Evolutionary conservation across 2,113 vertebrate genomes (phyloP).

Genomic region (Chrysochloris asiatica): DNA sequence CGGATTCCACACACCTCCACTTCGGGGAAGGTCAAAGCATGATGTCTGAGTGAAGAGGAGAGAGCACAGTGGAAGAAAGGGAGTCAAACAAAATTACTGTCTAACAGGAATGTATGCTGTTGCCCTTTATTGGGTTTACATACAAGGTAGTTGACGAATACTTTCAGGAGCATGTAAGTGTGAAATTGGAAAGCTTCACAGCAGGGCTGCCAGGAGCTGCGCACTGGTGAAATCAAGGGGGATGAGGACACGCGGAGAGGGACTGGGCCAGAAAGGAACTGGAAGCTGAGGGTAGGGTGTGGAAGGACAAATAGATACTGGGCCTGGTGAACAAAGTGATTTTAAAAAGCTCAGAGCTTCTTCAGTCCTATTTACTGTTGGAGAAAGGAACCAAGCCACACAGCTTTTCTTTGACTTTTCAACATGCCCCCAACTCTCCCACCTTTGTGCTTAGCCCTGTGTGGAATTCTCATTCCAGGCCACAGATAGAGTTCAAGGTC

Average conservation of each 20-base stretch:
- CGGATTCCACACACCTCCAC: neutral
- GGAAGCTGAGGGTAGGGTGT: neutral
- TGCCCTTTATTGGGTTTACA: constrained; percentile 74
- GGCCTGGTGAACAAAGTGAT: neutral
- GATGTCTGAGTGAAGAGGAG: constrained; percentile 8
- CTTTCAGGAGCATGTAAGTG: constrained; percentile 71
- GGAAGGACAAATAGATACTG: neutral
- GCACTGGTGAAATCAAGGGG: neutral
- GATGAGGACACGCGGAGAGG: neutral
- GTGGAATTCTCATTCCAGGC: neutral
- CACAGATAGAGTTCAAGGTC: neutral
- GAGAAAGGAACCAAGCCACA: neutral
- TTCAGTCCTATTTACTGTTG: neutral
- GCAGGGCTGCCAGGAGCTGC: constrained; percentile 22
- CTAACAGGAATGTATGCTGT: constrained; percentile 11
- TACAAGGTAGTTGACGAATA: constrained; percentile 62
- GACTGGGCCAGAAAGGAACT: no score
- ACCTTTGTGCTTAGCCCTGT: neutral
- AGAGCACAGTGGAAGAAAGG: neutral
- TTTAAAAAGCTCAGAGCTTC: constrained; percentile 16
- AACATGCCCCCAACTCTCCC: neutral
- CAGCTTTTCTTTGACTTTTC: neutral
- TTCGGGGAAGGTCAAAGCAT: neutral
- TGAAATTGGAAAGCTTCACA: constrained; percentile 80
- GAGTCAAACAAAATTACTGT: constrained; percentile 18